A percentile compares a stretch with the other conserved stretches of the same genome.
phyloP scores from a whole-genome alignment of 1,140 invertebrate genomes.

The Batillaria attramentaria region DNA sequence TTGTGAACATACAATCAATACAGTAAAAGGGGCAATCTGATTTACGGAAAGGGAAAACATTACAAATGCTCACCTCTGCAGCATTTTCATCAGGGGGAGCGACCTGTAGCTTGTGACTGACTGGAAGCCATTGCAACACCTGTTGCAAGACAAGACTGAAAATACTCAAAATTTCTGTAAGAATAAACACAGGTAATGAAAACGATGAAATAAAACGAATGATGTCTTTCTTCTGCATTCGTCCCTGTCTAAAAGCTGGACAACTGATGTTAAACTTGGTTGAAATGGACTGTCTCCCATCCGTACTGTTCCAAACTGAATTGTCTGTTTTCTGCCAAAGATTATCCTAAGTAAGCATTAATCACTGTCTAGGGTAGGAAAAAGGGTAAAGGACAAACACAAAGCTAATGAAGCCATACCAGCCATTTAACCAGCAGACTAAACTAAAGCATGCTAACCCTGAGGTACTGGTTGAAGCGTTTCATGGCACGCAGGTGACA shows the following conservation, averaged over 20 bases:
- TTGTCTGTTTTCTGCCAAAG: no score
- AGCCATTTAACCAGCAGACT: neutral
- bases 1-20: no score
- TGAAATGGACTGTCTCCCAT: neutral
- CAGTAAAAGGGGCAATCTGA: no score
- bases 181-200: neutral
- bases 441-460: no score
- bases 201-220: neutral
- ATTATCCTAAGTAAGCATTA: no score
- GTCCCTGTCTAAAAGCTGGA: no score
- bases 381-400: neutral
- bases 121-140: conserved; percentile 67
- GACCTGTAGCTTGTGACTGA: conserved; percentile 60
- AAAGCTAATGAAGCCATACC: neutral
- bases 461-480: conserved; percentile 66
- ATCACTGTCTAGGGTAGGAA: no score
- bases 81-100: conserved; percentile 49
- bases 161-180: conserved; percentile 8
- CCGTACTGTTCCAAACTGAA: no score
- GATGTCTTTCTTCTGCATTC: neutral
- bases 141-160: no score
- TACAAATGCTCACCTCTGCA: conserved; percentile 47
- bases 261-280: no score
- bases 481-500: conserved; percentile 68
- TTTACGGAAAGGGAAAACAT: no score